These are phyloP conservation scores for Trematomus loennbergii DNA, from an alignment of 2,113 vertebrate genomes.

Conservation along the genomic window DNA sequence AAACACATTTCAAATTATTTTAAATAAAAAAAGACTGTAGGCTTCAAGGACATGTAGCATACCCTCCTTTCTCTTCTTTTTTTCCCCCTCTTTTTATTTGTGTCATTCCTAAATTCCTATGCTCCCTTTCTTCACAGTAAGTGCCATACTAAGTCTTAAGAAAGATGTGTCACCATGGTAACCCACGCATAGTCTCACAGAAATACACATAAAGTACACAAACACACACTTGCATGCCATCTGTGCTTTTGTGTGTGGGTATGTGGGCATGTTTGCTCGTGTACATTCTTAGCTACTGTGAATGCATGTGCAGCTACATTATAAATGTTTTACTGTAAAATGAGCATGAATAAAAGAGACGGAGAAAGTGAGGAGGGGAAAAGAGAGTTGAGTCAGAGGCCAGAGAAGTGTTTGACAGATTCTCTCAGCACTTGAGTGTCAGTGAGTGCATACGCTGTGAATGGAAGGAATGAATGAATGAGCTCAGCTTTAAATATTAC, in stretches of 20 bases:
- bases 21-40: neutral
- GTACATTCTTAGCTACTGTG: neutral
- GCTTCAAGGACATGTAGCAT: neutral
- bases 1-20: no score
- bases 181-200: conserved; percentile 20
- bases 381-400: neutral
- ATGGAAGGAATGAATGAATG: conserved; percentile 13
- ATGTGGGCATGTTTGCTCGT: neutral
- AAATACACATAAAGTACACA: conserved; percentile 27
- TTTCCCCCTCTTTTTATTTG: neutral
- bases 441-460: neutral
- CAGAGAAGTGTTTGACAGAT: neutral
- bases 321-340: neutral
- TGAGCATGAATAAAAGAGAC: neutral
- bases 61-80: neutral
- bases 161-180: conserved; percentile 53
- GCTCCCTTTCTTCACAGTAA: neutral
- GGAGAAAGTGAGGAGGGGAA: neutral
- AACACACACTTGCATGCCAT: conserved; percentile 21
- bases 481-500: neutral
- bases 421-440: neutral
- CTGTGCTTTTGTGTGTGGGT: conserved; percentile 8
- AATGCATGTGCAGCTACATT: neutral
- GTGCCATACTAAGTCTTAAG: conserved; percentile 37
- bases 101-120: neutral